These are phyloP conservation scores for Xestia rhomboidea DNA, from an alignment of 2,888 invertebrate species.

Conservation along the genomic window DNA sequence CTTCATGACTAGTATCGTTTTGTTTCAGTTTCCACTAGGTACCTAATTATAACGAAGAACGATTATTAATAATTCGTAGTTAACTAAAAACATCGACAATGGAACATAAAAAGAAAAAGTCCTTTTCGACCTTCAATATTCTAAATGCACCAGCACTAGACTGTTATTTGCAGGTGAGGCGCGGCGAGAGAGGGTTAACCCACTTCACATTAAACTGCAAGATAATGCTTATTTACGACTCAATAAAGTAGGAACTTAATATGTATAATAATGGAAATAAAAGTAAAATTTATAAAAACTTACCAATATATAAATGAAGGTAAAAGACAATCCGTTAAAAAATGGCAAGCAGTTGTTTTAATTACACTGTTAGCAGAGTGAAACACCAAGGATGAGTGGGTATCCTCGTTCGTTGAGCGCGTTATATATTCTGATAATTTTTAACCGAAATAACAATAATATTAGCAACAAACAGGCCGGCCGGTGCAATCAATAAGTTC, in stretches of 20 bases:
- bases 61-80: not conserved
- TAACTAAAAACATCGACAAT: not conserved
- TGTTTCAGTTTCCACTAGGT: not conserved
- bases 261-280: not conserved
- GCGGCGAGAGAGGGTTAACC: slow-evolving; percentile 25
- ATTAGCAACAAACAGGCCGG: slow-evolving; percentile 54
- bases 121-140: slow-evolving; percentile 61
- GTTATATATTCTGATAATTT: slow-evolving; percentile 49
- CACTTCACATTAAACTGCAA: slow-evolving; percentile 26
- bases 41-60: not conserved
- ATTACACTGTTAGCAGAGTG: slow-evolving; percentile 38
- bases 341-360: slow-evolving; percentile 19
- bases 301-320: slow-evolving; percentile 43
- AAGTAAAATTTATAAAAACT: slow-evolving; percentile 29
- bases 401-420: slow-evolving; percentile 17
- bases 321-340: slow-evolving; percentile 27
- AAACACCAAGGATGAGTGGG: slow-evolving; percentile 31
- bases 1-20: not conserved
- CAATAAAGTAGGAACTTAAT: not conserved
- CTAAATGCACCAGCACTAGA: slow-evolving; percentile 18
- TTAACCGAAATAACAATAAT: slow-evolving; percentile 56
- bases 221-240: not conserved
- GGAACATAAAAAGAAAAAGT: slow-evolving; percentile 38
- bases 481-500: slow-evolving; percentile 72
- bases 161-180: slow-evolving; percentile 47